Percentiles rank a stretch among this genome's conserved stretches.
phyloP scores from a whole-genome alignment of 2,113 vertebrate species.

The Erpornis zantholeuca region DNA sequence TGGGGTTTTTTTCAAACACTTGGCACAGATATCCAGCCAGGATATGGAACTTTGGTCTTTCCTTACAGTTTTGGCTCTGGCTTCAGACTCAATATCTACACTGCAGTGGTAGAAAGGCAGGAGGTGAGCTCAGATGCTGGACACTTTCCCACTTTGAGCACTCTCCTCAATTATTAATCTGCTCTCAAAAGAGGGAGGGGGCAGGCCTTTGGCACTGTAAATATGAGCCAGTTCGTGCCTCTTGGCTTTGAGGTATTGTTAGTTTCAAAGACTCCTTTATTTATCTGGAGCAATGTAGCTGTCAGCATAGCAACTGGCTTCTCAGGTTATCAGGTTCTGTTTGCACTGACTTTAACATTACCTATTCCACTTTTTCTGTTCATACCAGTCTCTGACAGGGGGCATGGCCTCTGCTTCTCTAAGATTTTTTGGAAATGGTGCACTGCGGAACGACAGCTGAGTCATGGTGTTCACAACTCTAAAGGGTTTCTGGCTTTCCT shows the following conservation, averaged over 20 bases:
- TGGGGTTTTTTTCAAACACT: not conserved
- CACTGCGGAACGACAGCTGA: fast-evolving
- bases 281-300: not conserved
- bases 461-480: not conserved
- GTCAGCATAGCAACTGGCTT: not conserved
- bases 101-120: not conserved
- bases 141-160: not conserved
- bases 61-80: not conserved
- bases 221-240: not conserved
- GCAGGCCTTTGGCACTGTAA: not conserved
- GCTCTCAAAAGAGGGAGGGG: not conserved
- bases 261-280: not conserved
- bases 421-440: not conserved
- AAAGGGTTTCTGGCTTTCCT: not conserved
- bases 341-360: not conserved
- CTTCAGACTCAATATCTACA: not conserved
- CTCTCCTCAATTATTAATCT: slow-evolving; percentile 4
- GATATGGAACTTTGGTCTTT: not conserved
- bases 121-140: not conserved
- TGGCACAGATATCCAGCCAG: not conserved
- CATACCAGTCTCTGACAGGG: not conserved
- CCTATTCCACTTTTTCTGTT: not conserved
- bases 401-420: not conserved
- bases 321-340: not conserved
- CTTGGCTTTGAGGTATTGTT: not conserved